Evolutionary conservation across 2,888 invertebrate genomes (phyloP).

Genomic region (Apamea monoglypha): DNA sequence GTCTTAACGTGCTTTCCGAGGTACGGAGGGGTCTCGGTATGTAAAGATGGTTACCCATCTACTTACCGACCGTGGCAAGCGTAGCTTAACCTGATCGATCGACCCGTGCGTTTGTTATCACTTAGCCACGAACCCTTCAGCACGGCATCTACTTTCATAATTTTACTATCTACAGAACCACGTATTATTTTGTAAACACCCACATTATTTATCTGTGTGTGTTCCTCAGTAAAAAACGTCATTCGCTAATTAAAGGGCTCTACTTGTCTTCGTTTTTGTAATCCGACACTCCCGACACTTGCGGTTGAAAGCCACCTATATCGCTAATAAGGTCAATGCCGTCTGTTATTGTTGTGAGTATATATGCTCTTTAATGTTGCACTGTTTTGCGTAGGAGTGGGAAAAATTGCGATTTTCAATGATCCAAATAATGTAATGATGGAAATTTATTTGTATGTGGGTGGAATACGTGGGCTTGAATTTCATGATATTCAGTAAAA

Average conservation of each 20-base stretch:
- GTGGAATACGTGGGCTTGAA: neutral
- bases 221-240: conserved; percentile 37
- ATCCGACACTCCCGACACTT: conserved; percentile 74
- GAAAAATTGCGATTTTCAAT: conserved; percentile 32
- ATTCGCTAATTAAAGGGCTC: conserved; percentile 80
- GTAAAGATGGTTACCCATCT: too few relatives aligned
- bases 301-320: conserved; percentile 73
- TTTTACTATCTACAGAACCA: neutral
- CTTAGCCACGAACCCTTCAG: neutral
- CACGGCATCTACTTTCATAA: neutral
- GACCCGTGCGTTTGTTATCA: neutral
- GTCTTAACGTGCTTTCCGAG: too few relatives aligned
- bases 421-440: conserved; percentile 13
- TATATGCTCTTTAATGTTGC: conserved; percentile 20
- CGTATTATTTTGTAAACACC: neutral
- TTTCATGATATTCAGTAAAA: conserved; percentile 10
- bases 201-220: neutral
- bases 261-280: conserved; percentile 80
- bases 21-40: too few relatives aligned
- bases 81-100: neutral
- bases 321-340: conserved; percentile 68
- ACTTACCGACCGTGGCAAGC: neutral
- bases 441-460: conserved; percentile 10
- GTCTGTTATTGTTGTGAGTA: conserved; percentile 58
- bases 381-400: conserved; percentile 37